Conservation (phyloP, 37 sponge, comb jelly and placozoan genomes). For the Beroe forskalii region DNA sequence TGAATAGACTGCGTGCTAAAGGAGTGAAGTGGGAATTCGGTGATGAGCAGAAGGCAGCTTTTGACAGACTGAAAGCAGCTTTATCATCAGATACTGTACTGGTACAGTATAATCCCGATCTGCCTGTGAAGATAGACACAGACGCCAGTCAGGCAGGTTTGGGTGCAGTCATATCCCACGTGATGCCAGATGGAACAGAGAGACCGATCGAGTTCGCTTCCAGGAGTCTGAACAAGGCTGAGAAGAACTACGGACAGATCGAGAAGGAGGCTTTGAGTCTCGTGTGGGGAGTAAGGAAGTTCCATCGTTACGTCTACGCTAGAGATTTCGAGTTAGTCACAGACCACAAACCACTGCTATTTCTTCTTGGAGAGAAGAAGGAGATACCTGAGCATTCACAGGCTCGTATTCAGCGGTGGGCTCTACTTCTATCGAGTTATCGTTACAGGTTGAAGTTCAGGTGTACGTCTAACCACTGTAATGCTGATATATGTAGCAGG, state of each 20-base stretch:
- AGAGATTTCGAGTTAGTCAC: background rate
- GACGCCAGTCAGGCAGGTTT: conserved; percentile 32
- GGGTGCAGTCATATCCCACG: conserved; percentile 48
- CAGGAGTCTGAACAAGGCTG: background rate
- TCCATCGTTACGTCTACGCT: conserved; percentile 16
- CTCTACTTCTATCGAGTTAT: conserved; percentile 60
- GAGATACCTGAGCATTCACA: conserved; percentile 65
- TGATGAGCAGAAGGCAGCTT: conserved; percentile 23
- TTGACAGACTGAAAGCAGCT: conserved; percentile 13
- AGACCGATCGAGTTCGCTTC: conserved; percentile 5
- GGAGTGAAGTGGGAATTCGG: conserved; percentile 1
- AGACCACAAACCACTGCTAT: conserved; percentile 69
- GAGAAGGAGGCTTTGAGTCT: conserved; percentile 66
- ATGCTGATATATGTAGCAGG: background rate
- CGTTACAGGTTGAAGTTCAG: conserved; percentile 51
- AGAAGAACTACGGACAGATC: conserved; percentile 1
- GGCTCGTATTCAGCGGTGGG: conserved; percentile 69
- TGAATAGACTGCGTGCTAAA: background rate
- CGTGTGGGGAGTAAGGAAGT: conserved; percentile 54
- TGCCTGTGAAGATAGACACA: conserved; percentile 7
- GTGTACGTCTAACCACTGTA: background rate
- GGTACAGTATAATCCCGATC: conserved; percentile 21
- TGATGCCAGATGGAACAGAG: background rate
- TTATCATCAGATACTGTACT: conserved; percentile 36
- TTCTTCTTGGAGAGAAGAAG: conserved; percentile 63